A percentile compares a stretch with the other conserved stretches of the same genome.
Evolutionary conservation across 1,140 invertebrate species (phyloP).

Genomic region (Penaeus chinensis): DNA sequence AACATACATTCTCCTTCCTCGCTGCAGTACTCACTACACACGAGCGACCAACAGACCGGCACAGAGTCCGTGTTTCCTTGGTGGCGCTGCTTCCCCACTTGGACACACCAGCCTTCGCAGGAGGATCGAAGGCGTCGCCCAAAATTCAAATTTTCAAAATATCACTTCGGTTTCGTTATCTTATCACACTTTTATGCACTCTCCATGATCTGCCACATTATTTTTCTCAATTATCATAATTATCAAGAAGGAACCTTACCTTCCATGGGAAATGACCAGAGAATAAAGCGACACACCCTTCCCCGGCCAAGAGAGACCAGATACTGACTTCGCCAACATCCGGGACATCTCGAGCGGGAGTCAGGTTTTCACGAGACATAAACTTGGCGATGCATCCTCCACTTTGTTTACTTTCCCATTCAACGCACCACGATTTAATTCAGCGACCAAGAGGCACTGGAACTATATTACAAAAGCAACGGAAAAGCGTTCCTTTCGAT

Average conservation of each 20-base stretch:
- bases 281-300: conserved; percentile 52
- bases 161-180: conserved; percentile 37
- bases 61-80: conserved; percentile 24
- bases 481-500: background rate
- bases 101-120: conserved; percentile 51
- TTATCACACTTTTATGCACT: conserved; percentile 38
- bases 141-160: conserved; percentile 51
- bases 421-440: background rate
- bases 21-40: conserved; percentile 49
- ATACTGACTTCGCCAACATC: conserved; percentile 58
- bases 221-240: conserved; percentile 51
- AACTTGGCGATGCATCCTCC: conserved; percentile 16
- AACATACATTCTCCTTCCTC: conserved; percentile 28
- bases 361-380: conserved; percentile 24
- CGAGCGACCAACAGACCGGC: conserved; percentile 16
- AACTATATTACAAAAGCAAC: too few species aligned
- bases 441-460: too few species aligned
- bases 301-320: conserved; percentile 45
- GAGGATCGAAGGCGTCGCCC: conserved; percentile 59
- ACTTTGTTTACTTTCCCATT: background rate
- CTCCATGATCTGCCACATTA: conserved; percentile 47
- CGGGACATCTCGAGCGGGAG: conserved; percentile 40
- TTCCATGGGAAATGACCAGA: conserved; percentile 61
- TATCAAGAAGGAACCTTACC: conserved; percentile 58
- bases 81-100: conserved; percentile 41